Conservation (phyloP, 2,797 vertebrate genomes). For the Chaetophractus vellerosus region DNA sequence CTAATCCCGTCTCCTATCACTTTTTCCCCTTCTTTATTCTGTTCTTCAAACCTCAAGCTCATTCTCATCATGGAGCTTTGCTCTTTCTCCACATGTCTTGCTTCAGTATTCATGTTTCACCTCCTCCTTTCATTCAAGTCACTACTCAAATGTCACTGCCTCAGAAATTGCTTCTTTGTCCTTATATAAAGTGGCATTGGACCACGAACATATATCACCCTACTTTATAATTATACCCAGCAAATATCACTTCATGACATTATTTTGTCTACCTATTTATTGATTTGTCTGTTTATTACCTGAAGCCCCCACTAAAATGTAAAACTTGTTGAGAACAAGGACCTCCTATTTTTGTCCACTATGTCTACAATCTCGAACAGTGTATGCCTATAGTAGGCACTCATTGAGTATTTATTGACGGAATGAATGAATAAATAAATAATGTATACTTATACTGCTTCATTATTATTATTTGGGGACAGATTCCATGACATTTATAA, state of each 20-base stretch:
- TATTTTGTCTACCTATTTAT: neutral
- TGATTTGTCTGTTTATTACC: neutral
- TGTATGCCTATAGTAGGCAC: neutral
- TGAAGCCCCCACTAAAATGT: neutral
- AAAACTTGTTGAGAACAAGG: neutral
- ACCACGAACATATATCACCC: neutral
- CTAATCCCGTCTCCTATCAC: neutral
- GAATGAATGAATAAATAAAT: constrained; percentile 18
- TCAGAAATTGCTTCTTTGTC: neutral
- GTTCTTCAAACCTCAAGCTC: neutral
- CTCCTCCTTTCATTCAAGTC: neutral
- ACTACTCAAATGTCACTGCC: neutral
- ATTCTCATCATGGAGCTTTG: neutral
- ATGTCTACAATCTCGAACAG: neutral
- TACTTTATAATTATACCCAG: constrained; percentile 26
- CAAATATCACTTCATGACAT: neutral
- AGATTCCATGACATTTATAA: neutral
- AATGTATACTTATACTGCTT: neutral
- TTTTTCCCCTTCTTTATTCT: neutral
- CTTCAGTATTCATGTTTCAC: neutral
- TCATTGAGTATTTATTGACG: neutral
- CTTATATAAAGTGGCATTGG: neutral
- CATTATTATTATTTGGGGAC: neutral
- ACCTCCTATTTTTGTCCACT: neutral
- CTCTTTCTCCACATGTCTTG: neutral